Conservation (phyloP, 1,140 invertebrate genomes). For the Nephila pilipes region DNA sequence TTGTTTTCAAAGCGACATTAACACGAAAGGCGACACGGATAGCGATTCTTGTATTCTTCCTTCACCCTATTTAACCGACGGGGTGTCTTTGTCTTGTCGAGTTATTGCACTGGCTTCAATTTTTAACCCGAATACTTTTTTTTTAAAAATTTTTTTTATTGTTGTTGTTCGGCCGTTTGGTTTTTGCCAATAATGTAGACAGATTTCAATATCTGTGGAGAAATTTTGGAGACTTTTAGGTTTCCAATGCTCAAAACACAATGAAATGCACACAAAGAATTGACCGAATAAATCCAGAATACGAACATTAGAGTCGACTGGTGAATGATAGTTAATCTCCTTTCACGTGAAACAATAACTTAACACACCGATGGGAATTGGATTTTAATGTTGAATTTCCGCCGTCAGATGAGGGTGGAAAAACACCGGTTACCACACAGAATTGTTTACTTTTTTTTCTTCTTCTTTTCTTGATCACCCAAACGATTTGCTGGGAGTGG, state of each 20-base stretch:
- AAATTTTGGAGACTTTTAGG: too few relatives aligned
- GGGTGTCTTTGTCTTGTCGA: neutral
- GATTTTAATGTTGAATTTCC: neutral
- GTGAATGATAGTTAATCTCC: too few relatives aligned
- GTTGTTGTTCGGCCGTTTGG: too few relatives aligned
- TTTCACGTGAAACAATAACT: neutral
- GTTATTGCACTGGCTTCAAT: conserved; percentile 20
- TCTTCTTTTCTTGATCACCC: neutral
- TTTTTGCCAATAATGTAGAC: too few relatives aligned
- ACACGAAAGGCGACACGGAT: neutral
- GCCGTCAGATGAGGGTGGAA: neutral
- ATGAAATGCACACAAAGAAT: too few relatives aligned
- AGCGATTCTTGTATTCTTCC: neutral
- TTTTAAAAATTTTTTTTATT: too few relatives aligned
- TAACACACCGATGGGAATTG: neutral
- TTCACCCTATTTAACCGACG: neutral
- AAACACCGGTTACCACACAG: neutral
- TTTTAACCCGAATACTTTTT: too few relatives aligned
- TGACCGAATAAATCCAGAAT: too few relatives aligned
- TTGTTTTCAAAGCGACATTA: conserved; percentile 9
- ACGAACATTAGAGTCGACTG: too few relatives aligned
- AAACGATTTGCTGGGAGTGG: neutral
- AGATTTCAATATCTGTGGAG: too few relatives aligned
- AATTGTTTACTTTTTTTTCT: conserved; percentile 3
- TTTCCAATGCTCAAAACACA: too few relatives aligned